Evolutionary conservation across 2,888 invertebrate species (phyloP), one percentile per base, ranked within the genome.

Genomic region (Panopea generosa): DNA sequence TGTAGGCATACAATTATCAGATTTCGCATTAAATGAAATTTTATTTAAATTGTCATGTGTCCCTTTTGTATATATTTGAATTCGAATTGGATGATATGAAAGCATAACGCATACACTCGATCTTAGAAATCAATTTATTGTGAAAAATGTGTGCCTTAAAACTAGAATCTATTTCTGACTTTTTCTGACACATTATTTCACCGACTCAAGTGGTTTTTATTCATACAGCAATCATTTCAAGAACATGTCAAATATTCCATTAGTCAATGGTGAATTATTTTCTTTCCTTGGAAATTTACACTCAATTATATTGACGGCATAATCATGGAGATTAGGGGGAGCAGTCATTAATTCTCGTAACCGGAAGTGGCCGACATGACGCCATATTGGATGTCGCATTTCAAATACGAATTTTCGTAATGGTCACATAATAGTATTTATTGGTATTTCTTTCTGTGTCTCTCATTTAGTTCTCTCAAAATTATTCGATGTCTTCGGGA

Each of bases 291-390:
- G 71, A 72, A 79, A 79, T 79, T 79, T 69, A 72, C 74, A 65
- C 75, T 69, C 79, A 72, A 79, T 79, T 79, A 79, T 79, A 79
- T 79, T 65, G 79, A 75, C 74, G 71, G 65, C 68, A 79, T 75
- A 79, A 79, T 79, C 72, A 71, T 56, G 49, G 52, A 75, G 79
- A 79, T 79, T 79, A 75, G 52, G 47, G 63, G 62, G 65, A 68
- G 60, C 56, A 53, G 52, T 68, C 72, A 79, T 75, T 79, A 79
- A 79, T 71, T 75, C 69, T 50, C 18, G 56, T 56, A 47, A 68
- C 79, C 75, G 79, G 79, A 79, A 75, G 57, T 52, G 52, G 53
- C 52, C 74, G 63, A 71, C 78, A 63, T 74, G 78, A 71, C 78
- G 78, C 78, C 78, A 71, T 74, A 74, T 78, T 74, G 66, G 50